Evolutionary conservation across 2,113 vertebrate species (phyloP), one percentile per base, ranked within the genome.

Genomic region (Scomber japonicus): DNA sequence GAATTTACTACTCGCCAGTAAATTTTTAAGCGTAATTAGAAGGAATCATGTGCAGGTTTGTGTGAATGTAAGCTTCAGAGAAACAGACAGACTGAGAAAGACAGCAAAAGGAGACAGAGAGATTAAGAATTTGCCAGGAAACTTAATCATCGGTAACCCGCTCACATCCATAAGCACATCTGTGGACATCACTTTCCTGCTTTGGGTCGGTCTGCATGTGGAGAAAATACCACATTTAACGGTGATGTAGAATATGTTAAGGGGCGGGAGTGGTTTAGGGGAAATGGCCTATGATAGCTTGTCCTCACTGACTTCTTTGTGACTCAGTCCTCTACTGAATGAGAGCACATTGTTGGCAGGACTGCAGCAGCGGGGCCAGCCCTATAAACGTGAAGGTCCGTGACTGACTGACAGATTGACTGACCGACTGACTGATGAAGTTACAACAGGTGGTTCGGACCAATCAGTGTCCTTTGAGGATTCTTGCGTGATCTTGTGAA

Each of bases 261-360:
- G 59, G 78, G 31, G 45, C 45, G 14, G 55, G 57, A 53, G 82
- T 19, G 50, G 49, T 75, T 73, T 70, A 11, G 62, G 67, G 77
- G 53, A 90, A 83, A 72, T 61, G 60, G 59, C 31, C 31, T 68
- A 4, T 30, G 77, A 73, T 63, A 19, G 61, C 63, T 76, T 35
- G 69, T 75, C 78, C 82, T 85, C 75, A 6, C 3, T 81, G 83
- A 84, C 70, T 85, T 27, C 61, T 71, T 50, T 63, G 67, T 86
- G 80, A 86, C 82, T 88, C 78, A 71, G 66, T 71, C 51, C 50
- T 0, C 56, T 35, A 82, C 59, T 72, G 83, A 84, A 82, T n/a
- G 60, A 76, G 64, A 75, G 72, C 21, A 46, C 55, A 46, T 75
- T 80, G 80, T 61, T 13, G 40, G 11, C 35, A 9, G 35, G 35